A percentile compares a stretch with the other conserved stretches of the same genome.
phyloP scores from a whole-genome alignment of 2,113 vertebrate genomes.

The Emydocephalus ijimae region DNA sequence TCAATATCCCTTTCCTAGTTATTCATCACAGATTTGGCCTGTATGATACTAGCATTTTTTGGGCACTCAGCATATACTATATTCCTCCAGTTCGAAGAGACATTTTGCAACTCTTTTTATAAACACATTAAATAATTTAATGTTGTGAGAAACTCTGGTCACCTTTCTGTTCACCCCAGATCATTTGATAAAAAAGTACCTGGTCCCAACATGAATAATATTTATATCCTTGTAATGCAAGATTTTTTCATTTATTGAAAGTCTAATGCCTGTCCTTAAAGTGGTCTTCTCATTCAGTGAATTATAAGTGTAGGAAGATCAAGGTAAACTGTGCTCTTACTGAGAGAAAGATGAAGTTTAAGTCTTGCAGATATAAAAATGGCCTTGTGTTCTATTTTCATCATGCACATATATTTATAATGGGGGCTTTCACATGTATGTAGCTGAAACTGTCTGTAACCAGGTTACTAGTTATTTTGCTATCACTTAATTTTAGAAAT shows the following conservation, averaged over 20 bases:
- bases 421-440: not conserved
- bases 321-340: not conserved
- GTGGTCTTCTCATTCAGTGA: not conserved
- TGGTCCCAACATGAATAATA: not conserved
- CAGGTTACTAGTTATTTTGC: not conserved
- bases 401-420: not conserved
- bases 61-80: no score
- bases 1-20: not conserved
- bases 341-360: not conserved
- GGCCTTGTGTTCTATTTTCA: not conserved
- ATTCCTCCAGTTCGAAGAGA: not conserved
- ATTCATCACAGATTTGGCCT: no score
- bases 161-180: not conserved
- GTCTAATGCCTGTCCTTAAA: not conserved
- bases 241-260: not conserved
- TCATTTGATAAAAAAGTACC: not conserved
- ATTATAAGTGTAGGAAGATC: not conserved
- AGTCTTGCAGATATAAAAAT: not conserved
- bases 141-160: not conserved
- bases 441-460: not conserved
- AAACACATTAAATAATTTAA: not conserved
- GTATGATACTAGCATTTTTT: not conserved
- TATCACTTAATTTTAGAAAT: not conserved
- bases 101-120: not conserved
- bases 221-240: not conserved